phyloP scores from a whole-genome alignment of 1,140 invertebrate species.

The Metaphire vulgaris region DNA sequence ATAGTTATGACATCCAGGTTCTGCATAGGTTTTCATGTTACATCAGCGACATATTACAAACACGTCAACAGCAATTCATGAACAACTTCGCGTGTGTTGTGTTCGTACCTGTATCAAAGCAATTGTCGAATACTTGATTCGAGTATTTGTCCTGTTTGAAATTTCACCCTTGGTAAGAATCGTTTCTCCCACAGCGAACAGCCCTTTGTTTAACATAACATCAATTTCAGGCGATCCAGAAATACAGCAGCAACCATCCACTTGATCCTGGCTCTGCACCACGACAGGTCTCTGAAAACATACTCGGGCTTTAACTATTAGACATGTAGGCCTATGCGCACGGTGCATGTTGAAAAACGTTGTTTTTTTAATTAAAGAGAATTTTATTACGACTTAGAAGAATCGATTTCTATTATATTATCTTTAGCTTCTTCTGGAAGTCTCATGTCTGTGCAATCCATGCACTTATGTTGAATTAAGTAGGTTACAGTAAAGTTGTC shows the following conservation, averaged over 20 bases:
- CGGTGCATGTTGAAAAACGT: too few species aligned
- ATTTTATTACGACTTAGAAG: too few species aligned
- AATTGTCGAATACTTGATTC: not conserved
- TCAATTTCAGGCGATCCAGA: not conserved
- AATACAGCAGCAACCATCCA: not conserved
- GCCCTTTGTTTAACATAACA: not conserved
- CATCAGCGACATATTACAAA: not conserved
- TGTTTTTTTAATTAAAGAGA: too few species aligned
- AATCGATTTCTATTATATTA: too few species aligned
- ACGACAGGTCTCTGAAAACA: not conserved
- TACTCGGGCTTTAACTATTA: not conserved
- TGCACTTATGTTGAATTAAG: too few species aligned
- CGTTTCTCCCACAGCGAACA: not conserved
- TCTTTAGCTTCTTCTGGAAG: too few species aligned
- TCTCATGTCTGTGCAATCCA: too few species aligned
- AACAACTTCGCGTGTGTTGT: not conserved
- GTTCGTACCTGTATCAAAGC: not conserved
- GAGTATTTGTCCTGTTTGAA: not conserved
- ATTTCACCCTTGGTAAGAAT: not conserved
- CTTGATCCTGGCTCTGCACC: not conserved
- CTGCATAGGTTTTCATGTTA: too few species aligned
- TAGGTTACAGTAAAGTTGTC: too few species aligned
- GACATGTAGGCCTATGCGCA: not conserved
- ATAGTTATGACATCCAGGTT: too few species aligned
- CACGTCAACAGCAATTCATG: not conserved